Evolutionary conservation across 2,113 vertebrate species (phyloP).

Genomic region (Dinomys branickii): DNA sequence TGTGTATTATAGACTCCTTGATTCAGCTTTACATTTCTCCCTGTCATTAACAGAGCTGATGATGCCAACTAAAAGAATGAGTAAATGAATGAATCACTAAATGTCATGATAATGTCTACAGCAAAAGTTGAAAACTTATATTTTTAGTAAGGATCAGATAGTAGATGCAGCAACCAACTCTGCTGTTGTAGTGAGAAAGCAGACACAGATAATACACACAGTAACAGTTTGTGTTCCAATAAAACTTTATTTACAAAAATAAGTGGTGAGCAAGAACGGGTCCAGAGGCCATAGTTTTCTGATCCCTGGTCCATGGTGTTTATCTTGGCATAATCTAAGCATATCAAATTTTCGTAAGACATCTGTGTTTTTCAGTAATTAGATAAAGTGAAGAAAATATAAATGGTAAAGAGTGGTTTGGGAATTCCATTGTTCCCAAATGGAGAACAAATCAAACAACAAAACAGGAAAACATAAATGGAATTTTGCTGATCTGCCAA

Average conservation of each 20-base stretch:
- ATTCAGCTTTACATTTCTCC: background rate
- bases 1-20: background rate
- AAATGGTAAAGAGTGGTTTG: background rate
- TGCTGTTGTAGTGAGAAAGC: background rate
- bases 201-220: background rate
- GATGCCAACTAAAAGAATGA: background rate
- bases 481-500: background rate
- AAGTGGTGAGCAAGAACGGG: background rate
- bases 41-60: background rate
- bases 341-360: background rate
- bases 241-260: slow-evolving; percentile 59
- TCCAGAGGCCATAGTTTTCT: background rate
- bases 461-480: background rate
- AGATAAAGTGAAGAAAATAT: background rate
- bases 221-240: slow-evolving; percentile 28
- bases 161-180: slow-evolving; percentile 16
- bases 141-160: background rate
- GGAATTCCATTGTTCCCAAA: background rate
- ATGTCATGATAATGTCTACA: background rate
- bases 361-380: background rate
- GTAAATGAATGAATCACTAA: background rate
- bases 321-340: background rate
- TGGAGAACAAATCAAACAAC: background rate
- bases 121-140: background rate
- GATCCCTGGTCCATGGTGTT: background rate